Base-by-base conservation (phyloP, 2,888 invertebrate genomes). In the Drosophila neutralis region DNA sequence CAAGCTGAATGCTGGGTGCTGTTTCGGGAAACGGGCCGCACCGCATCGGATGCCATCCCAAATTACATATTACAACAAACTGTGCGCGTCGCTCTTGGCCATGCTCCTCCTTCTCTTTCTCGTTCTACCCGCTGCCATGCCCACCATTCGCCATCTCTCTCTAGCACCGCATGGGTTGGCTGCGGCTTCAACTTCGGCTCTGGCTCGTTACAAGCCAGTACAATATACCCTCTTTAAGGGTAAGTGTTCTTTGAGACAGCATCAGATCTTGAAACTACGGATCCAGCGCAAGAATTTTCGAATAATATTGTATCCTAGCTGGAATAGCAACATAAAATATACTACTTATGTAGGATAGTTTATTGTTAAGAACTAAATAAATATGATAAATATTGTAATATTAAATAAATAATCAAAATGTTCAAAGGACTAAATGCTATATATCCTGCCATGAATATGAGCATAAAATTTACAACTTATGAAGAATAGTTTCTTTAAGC, bases 1-100 rank as follows among this genome's bases (percentile, higher is more conserved):
- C 90, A 77, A 84, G 76, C 80, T 35, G 13, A 51, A 11, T 64
- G 61, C 60, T 64, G 31, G 38, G 1, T 36, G 69, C 54, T 60
- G 53, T 56, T 56, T 42, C 70, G 72, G 71, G 56, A 71, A 49
- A 27, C 48, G 64, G 64, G 65, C 52, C 38, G 64, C 49, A 67
- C 49, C 76, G 64, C 73, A 77, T 74, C 77, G 78, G 76, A 78
- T 71, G 68, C 69, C 73, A 58, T 72, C 67, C 83, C 78, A 87
- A 90, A 90, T 90, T 90, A 84, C 88, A 85, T 83, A 69, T 87
- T 87, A 86, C 82, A 89, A 60, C 75, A 80, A 69, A 81, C 80
- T 53, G 89, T 69, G 79, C 38, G 38, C 80, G 73, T 80, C 77
- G 91, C 91, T 87, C 75, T 89, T 85, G 82, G 89, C 83, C 77